Evolutionary conservation across 2,797 vertebrate species (phyloP), one percentile per base, ranked within the genome.

Genomic region (Betta splendens): DNA sequence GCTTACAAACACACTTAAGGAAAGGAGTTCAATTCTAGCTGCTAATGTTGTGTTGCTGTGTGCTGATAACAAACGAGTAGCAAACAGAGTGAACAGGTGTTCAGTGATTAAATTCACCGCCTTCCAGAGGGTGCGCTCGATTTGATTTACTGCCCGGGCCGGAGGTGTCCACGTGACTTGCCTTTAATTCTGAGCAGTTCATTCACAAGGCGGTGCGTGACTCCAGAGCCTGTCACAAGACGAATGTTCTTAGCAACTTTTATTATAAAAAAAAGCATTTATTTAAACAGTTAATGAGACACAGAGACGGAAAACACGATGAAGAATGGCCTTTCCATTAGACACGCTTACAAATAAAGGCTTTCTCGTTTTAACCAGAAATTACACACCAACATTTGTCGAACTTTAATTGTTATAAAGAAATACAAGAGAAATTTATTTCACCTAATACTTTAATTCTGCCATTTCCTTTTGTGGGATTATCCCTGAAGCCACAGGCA

Each of bases 391-490:
- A 16, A 13, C 63, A 22, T 67, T 54, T 57, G 7, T 46, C 7
- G 53, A 32, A 21, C 13, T 59, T 28, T 31, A 23, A 56, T 17
- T 18, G 32, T 55, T 40, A 60, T 15, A 16, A 61, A 65, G 16
- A 65, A 9, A 55, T 60, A 66, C 72, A 69, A 57, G 11, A 32
- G 29, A 33, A 42, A 53, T 43, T 46, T 3, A 35, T 75, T 46
- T 5, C 31, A 7, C 16, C 15, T 65, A 58, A 64, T 51, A 55
- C 53, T 74, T 80, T 75, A 72, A 84, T 74, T 63, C 38, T 66
- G 58, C 69, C 5, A 79, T 85, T 83, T 85, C 75, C 74, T 72
- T 67, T 57, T 33, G 37, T 75, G 59, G 49, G 67, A 61, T 74
- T 57, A 66, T 70, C 46, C 55, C 47, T 71, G 42, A 68, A 77